Base-by-base conservation (phyloP, 2,888 invertebrate genomes). In the Plebejus argus region DNA sequence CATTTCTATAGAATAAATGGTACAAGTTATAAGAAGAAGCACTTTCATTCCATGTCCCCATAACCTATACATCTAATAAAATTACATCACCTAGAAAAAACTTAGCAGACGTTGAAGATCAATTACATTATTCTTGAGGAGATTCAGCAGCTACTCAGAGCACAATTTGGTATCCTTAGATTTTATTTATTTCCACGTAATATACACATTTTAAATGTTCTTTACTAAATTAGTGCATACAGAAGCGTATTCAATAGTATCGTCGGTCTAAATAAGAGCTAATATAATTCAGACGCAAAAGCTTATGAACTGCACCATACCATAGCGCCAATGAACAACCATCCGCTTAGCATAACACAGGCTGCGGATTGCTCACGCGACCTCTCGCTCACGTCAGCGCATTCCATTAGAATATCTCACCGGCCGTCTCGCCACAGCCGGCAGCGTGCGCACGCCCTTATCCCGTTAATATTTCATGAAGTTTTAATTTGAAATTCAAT, bases 401-500 rank as follows among this genome's bases (percentile, higher is more conserved):
- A 89, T 86, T 82, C 83, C 81, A 89, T 89, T 88, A 88, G 86
- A 89, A 90, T 89, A 87, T 86, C 84, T 83, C 83, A 77, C 70
- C 53, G 83, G 83, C 85, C 61, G 76, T 83, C 85, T 81, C 82
- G 79, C 83, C 86, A 84, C 87, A 28, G 20, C 28, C 33, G 83
- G 83, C 78, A 70, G 77, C 79, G 85, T 82, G 85, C 83, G 83
- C 85, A 81, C 82, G 79, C 83, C 86, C 84, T 88, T 89, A 89
- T 82, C 80, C 82, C 82, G 89, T 91, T 89, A 91, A 91, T 91
- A 91, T 91, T 91, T 89, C 91, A 91, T 91, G 90, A 85, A 86
- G 87, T 88, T 89, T 88, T 86, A 86, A 88, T 89, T 89, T 90
- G 81, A 87, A 90, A 89, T 87, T 88, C 87, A 84, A 83, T 81